Base-by-base conservation (phyloP, 2,888 invertebrate species). In the Sesia apiformis region DNA sequence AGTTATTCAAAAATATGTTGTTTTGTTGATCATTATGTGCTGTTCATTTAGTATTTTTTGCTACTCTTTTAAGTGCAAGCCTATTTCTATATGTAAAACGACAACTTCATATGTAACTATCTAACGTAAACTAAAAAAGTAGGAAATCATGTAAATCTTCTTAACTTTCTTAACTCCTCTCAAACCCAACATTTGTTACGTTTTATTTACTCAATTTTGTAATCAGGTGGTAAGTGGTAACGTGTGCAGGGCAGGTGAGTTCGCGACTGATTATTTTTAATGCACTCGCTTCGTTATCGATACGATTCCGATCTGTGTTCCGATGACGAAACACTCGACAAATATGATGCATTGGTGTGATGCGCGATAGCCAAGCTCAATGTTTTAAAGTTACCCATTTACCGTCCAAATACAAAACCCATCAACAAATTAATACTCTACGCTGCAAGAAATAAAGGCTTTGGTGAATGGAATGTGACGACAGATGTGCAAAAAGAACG, bases 261-360 rank as follows among this genome's bases (percentile, higher is more conserved):
- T 64, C 55, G 66, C 68, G 63, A 63, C 65, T 66, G 70, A 68
- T 50, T 71, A 73, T 73, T 56, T 64, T 73, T 74, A 80, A 78
- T 76, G 77, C 71, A 70, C 60, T 69, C 72, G 70, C 71, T 72
- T 72, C 76, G 78, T 82, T 83, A 84, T 80, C 76, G 66, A 66
- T 60, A 60, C 67, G 76, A 79, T 79, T 64, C 71, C 67, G 75
- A 81, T 83, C 81, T 63, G 65, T 66, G 64, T 62, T 66, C 64
- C 64, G 73, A 72, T 81, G 82, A 85, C 83, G 84, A 83, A 84
- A 84, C 79, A 70, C 74, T 76, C 76, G 70, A 79, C 85, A 83
- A 85, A 84, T 83, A 85, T 88, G 86, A 88, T 87, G 85, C 76
- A 88, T 87, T 70, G 83, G 73, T 70, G 67, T 74, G 84, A 84